Base-by-base conservation (phyloP, 1,140 invertebrate species). In the Meloidogyne exigua region DNA sequence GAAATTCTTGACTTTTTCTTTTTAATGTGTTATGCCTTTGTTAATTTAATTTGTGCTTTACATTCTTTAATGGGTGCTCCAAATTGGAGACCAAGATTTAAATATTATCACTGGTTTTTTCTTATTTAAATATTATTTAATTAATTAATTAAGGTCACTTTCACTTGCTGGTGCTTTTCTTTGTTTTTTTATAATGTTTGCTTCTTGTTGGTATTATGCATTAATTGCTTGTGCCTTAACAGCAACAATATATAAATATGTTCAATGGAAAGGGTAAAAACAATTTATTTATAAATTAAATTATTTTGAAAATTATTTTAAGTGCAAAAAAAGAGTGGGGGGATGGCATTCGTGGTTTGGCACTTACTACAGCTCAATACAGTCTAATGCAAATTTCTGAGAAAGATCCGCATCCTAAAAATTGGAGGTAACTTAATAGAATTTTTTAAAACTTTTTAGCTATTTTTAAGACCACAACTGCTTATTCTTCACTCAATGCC, bases 321-420 rank as follows among this genome's bases (percentile, higher is more conserved):
- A 95, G 94, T 67, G 96, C 97, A 73, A 96, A 99, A 88, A 98
- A 99, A 87, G 97, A 99, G 91, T 99, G 97, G 97, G 97, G 97
- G 76, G 96, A 99, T 91, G 97, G 96, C 68, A 95, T 99, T 76
- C 91, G 95, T 57, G 97, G 97, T 90, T 89, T 99, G 77, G 95
- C 96, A 0, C 90, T 99, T 39, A 97, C 94, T 0, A 96, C 96
- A 2, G 97, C 97, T 15, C 91, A 95, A 69, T 99, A 93, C 88
- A 95, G 95, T 1, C 89, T 99, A 4, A 87, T 88, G 85, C 80
- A 84, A 66, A 85, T 88, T 68, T 78, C 82, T 63, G 86, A 88
- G 26, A 85, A 87, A 63, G 83, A 85, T 76, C 77, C 83, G 25
- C 85, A 85, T 78, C 84, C 84, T 11, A 85, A 85, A 75, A 85